Conservation (phyloP, 1,140 invertebrate genomes). For the Protaetia brevitarsis region DNA sequence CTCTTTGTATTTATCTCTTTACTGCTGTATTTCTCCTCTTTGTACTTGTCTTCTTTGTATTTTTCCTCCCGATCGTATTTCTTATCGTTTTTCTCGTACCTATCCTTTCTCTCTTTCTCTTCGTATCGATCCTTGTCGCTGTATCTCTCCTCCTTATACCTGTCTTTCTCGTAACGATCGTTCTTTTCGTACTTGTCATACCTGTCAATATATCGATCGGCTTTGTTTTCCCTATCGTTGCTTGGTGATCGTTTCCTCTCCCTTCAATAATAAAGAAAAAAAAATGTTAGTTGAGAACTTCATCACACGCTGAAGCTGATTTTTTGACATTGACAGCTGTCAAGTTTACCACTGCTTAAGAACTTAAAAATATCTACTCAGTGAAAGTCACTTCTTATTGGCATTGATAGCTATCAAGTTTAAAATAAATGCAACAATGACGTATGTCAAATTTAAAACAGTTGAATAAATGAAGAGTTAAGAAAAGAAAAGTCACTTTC, state of each 20-base stretch:
- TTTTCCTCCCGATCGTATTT: conserved; percentile 37
- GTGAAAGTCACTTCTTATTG: too few species aligned
- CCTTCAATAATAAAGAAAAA: conserved; percentile 30
- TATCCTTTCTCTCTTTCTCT: conserved; percentile 34
- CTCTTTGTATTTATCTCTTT: conserved; percentile 29
- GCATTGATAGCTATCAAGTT: too few species aligned
- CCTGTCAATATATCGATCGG: conserved; percentile 45
- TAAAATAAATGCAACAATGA: too few species aligned
- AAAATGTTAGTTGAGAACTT: too few species aligned
- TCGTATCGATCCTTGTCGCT: conserved; percentile 32
- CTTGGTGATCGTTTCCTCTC: conserved; percentile 38
- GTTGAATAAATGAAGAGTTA: too few species aligned
- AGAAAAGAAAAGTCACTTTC: too few species aligned
- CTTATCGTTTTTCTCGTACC: conserved; percentile 34
- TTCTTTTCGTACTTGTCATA: conserved; percentile 41
- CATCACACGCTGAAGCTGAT: too few species aligned
- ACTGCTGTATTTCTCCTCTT: conserved; percentile 37
- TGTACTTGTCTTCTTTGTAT: conserved; percentile 35
- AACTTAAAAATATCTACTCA: too few species aligned
- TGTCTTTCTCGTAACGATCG: conserved; percentile 38
- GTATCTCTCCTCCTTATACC: conserved; percentile 37
- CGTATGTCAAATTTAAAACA: too few species aligned
- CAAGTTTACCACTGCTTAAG: too few species aligned
- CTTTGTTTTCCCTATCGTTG: conserved; percentile 42
- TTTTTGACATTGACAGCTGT: too few species aligned